Evolutionary conservation across 2,113 vertebrate genomes (phyloP).

Genomic region (Triplophysa siluroides): DNA sequence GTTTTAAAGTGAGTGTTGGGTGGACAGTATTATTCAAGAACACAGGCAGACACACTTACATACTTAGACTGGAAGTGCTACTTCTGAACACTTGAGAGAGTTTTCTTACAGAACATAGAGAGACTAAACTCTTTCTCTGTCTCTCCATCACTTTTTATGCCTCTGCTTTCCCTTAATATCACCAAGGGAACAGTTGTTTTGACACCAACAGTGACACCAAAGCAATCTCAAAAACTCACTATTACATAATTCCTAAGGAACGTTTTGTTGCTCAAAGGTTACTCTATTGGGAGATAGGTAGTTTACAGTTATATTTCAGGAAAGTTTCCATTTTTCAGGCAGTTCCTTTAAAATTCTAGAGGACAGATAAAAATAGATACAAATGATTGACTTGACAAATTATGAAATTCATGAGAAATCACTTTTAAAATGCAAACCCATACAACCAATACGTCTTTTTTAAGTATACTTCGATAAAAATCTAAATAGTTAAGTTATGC

Average conservation of each 20-base stretch:
- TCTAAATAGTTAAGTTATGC: too few relatives aligned
- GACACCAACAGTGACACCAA: not conserved
- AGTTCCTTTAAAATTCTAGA: not conserved
- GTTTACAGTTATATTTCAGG: not conserved
- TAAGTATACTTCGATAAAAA: too few relatives aligned
- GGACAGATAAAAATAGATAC: too few relatives aligned
- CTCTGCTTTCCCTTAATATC: not conserved
- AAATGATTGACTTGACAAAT: too few relatives aligned
- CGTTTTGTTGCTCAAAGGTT: not conserved
- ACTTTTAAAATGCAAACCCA: too few relatives aligned
- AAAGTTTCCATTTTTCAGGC: not conserved
- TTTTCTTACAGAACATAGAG: too few relatives aligned
- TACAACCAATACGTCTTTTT: too few relatives aligned
- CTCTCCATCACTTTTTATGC: not conserved
- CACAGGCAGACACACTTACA: not conserved
- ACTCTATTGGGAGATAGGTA: not conserved
- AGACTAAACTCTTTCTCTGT: not conserved
- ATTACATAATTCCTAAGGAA: not conserved
- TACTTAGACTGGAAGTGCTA: not conserved
- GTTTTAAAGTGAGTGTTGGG: slow-evolving; percentile 32
- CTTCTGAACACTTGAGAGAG: not conserved
- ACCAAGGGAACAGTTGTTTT: not conserved
- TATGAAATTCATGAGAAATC: too few relatives aligned
- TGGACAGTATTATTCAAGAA: not conserved
- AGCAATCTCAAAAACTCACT: not conserved